A percentile compares a stretch with the other conserved stretches of the same genome.
Evolutionary conservation across 2,797 vertebrate species (phyloP).

Genomic region (Galaxias olidus): DNA sequence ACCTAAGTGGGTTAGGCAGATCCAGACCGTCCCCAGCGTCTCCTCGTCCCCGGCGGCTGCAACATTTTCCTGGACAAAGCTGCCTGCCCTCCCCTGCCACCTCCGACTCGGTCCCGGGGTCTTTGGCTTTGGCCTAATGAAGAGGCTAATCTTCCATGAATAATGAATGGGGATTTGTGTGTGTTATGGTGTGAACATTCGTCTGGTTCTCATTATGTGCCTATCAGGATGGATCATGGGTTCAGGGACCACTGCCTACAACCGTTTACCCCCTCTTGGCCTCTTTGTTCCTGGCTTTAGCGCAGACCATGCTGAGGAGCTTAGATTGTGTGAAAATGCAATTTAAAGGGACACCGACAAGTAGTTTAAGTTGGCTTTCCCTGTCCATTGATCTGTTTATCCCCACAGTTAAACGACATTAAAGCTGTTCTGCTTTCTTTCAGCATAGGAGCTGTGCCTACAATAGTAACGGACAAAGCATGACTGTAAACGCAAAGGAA

Average conservation of each 20-base stretch:
- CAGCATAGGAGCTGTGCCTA: conserved; percentile 23
- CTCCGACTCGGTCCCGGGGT: conserved; percentile 34
- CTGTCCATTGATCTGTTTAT: conserved; percentile 39
- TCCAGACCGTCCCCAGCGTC: conserved; percentile 22
- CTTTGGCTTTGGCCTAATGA: conserved; percentile 61
- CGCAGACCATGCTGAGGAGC: conserved; percentile 52
- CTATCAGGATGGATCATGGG: conserved; percentile 71
- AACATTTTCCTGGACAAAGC: conserved; percentile 32
- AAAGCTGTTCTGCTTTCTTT: conserved; percentile 25
- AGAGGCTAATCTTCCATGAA: conserved; percentile 75
- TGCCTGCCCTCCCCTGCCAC: conserved; percentile 39
- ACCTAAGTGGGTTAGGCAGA: conserved; percentile 29
- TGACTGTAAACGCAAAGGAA: conserved; percentile 35
- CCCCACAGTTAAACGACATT: conserved; percentile 31
- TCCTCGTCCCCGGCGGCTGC: conserved; percentile 30
- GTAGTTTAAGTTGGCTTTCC: conserved; percentile 42
- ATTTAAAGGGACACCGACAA: conserved; percentile 67
- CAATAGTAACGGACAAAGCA: conserved; percentile 17
- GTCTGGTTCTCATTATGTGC: conserved; percentile 75
- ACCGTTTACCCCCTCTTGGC: conserved; percentile 58
- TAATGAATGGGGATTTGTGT: conserved; percentile 75
- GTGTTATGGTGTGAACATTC: conserved; percentile 71
- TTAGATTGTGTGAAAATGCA: conserved; percentile 50
- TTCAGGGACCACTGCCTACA: conserved; percentile 60
- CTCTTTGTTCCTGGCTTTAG: conserved; percentile 68